Evolutionary conservation across 2,113 vertebrate species (phyloP), one percentile per base, ranked within the genome.

Genomic region (Microcebus tavaratra): DNA sequence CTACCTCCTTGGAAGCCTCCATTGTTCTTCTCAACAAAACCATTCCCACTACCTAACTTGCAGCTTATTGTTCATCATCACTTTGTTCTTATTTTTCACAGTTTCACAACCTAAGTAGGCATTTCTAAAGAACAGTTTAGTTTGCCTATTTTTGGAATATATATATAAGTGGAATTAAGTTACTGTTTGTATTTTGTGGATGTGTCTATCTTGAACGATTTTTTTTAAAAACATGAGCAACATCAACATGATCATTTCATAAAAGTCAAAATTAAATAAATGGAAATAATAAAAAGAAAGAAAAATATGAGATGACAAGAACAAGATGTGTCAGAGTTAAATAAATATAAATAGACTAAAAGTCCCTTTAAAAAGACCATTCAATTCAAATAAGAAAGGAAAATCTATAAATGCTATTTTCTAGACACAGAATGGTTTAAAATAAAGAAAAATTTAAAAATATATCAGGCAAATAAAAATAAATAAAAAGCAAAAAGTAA

Each of bases 241-340:
- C 57, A 8, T 90, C 20, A 55, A 42, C 42, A 70, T 14, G 20
- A 63, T 27, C 6, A 76, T 68, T 86, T 75, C 59, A 48, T 70
- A 63, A 57, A 90, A 70, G 15, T 94, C 6, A 90, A 81, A 94
- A 76, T 36, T 80, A 92, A 94, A 61, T 45, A 83, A 48, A 45
- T 72, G 20, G 34, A 94, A 91, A 94, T 23, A 94, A 25, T 2
- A 91, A 92, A 21, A 57, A 21, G 55, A 57, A 57, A 57, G 10
- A 2, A 55, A 89, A 84, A 91, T 50, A 65, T 36, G 65, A 94
- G 3, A 63, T 78, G 2, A 70, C 89, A 68, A 27, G 36, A 80
- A 85, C 61, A 82, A 91, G 42, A 85, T 45, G 50, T 61, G 48
- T 39, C 42, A 68, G 23, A 34, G 36, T 68, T 65, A 82, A 90